These are phyloP conservation scores for Malachius bipustulatus DNA, from an alignment of 2,888 invertebrate genomes.

Conservation along the genomic window DNA sequence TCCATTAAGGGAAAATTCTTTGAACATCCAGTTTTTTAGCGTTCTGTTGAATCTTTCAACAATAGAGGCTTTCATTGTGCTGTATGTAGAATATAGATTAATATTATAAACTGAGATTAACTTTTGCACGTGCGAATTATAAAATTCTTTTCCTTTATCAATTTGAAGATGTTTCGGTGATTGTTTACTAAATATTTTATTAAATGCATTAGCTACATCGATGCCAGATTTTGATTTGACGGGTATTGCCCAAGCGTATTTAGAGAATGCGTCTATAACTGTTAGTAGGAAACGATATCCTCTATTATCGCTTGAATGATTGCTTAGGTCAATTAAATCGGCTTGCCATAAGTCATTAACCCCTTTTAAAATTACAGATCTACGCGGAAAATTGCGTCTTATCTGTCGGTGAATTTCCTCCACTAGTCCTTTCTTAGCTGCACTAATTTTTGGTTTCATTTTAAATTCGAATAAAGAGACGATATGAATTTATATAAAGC, in stretches of 20 bases:
- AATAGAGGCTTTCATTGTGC: conserved; percentile 20
- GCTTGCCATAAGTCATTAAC: conserved; percentile 34
- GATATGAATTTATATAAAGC: too few relatives aligned
- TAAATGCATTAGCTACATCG: conserved; percentile 18
- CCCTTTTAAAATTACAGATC: conserved; percentile 28
- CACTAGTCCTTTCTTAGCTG: conserved; percentile 10
- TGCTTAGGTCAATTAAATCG: conserved; percentile 30
- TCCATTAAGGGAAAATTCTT: conserved; percentile 23
- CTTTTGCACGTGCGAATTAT: conserved; percentile 19
- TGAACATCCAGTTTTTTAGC: conserved; percentile 21
- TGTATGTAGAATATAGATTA: conserved; percentile 16
- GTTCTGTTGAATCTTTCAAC: conserved; percentile 23
- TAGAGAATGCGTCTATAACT: conserved; percentile 29
- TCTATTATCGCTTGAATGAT: conserved; percentile 24
- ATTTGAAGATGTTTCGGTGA: conserved; percentile 16
- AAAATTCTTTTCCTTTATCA: conserved; percentile 23
- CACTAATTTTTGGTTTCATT: too few relatives aligned
- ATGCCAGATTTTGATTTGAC: conserved; percentile 25
- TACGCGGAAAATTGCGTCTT: conserved; percentile 29
- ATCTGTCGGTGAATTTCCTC: conserved; percentile 30
- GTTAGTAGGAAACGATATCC: conserved; percentile 26
- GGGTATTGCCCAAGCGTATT: conserved; percentile 29
- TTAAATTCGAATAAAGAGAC: too few relatives aligned
- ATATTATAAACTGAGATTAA: conserved; percentile 17
- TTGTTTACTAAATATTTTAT: conserved; percentile 11